Evolutionary conservation across 2,113 vertebrate genomes (phyloP), one percentile per base, ranked within the genome.

Genomic region (Brachypteracias leptosomus): DNA sequence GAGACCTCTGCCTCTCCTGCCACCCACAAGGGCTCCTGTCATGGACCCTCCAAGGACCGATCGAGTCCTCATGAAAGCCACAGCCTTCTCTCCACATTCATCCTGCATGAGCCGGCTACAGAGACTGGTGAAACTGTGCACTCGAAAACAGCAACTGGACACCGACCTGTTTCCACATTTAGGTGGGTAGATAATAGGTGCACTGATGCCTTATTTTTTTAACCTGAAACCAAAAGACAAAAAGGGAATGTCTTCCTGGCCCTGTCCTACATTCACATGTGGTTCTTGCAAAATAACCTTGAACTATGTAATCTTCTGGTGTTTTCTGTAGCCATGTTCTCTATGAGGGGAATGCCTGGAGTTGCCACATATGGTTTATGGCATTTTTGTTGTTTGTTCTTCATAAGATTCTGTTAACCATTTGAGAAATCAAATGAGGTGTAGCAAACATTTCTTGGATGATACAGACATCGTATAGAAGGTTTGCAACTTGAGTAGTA

Each of bases 111-210:
- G 98, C 97, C 98, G 98, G 94, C 98, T 99, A 96, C 99, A 99
- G 98, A 99, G 99, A 98, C 98, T 99, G 96, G 98, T 99, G 97
- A 99, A 99, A 98, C 98, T 99, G 95, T 99, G 99, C 98, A 97
- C 99, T 86, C 98, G 99, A 59, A 99, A 98, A 92, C 99, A 98
- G 85, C 98, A 98, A 97, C 97, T 99, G 96, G 98, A 99, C 33
- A 98, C 98, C 88, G 99, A 99, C 88, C 98, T 99, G 91, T 99
- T 99, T 96, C 99, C 99, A 91, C 99, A 99, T 94, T 97, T 99
- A 98, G 99, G 99, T 99, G 97, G 95, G 98, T 97, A 47, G 21
- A 40, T 70, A 10, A 19, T 40, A 40, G 1, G 12, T 62, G 28
- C 7, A 0, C 40, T 51, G 67, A 29, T n/a, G 31, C 20, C 1